Evolutionary conservation across 1,140 invertebrate genomes (phyloP), one percentile per base, ranked within the genome.

Genomic region (Trichonephila clavipes): DNA sequence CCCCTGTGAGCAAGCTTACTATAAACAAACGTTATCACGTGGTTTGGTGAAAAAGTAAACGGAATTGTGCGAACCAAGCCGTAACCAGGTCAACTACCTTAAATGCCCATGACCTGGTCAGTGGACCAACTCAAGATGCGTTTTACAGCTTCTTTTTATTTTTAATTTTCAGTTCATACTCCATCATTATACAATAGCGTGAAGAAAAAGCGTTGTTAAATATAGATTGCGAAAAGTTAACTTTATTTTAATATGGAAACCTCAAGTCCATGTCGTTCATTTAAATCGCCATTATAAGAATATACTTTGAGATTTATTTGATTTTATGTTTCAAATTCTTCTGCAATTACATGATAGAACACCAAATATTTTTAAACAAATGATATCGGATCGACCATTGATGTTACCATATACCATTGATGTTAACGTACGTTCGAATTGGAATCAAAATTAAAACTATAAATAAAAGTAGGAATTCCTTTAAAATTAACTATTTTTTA

Each of bases 81-180:
- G 44, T 62, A 90, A 34, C 34, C 58, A 82, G 89, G 89, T 90
- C 89, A 90, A 24, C 88, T 18, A 82, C 62, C 88, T 51, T 7
- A 21, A 58, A 18, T 58, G 88, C 66, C 72, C 89, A n/a, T 90
- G 89, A 90, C 89, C 89, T 82, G 72, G 89, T 90, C 89, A 90
- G 19, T 90, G 89, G 77, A 90, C 69, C 89, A 90, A 64, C 59
- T 90, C 77, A 85, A 85, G 72, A 77, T 34, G 72, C 28, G 72
- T 77, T 77, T 77, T 77, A 5, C 72, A 18, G 72, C 28, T 34
- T 34, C 12, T 6, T 40, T 77, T 34, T 18, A 16, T 34, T 77
- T 77, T 77, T 28, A 34, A 34, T 77, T 18, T 40, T 40, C 34
- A 12, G 10, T 40, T 77, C 62, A 21, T 16, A 64, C 18, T 19